Conservation (phyloP, 2,797 vertebrate genomes). For the Botia almorhae region DNA sequence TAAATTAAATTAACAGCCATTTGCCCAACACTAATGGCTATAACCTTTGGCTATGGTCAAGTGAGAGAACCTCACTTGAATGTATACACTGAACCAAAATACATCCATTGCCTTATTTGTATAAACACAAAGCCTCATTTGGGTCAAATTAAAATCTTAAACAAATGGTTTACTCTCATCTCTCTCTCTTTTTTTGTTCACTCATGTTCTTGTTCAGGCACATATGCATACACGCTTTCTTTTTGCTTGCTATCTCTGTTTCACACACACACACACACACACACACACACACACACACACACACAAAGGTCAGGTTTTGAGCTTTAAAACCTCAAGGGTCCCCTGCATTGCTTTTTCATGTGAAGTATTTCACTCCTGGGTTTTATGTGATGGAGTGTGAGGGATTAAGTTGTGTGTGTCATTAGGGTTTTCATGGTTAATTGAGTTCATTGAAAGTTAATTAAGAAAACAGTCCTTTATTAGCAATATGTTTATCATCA, state of each 20-base stretch:
- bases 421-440: slow-evolving; percentile 41
- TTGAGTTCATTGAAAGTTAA: slow-evolving; percentile 49
- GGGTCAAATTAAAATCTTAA: no score
- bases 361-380: slow-evolving; percentile 10
- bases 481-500: slow-evolving; percentile 7
- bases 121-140: no score
- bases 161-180: not conserved
- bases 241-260: no score
- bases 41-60: not conserved
- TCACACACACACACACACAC: slow-evolving; percentile 1
- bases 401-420: slow-evolving; percentile 20
- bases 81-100: no score
- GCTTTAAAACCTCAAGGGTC: not conserved
- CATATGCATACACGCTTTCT: not conserved
- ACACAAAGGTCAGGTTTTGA: not conserved
- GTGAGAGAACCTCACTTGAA: no score
- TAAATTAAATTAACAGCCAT: slow-evolving; percentile 34
- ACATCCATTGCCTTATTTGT: no score
- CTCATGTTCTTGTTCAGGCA: no score
- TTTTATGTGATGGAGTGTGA: slow-evolving; percentile 4
- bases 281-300: not conserved
- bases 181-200: not conserved
- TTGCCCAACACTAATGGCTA: slow-evolving; percentile 16
- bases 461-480: slow-evolving; percentile 30
- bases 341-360: not conserved